Evolutionary conservation across 2,113 vertebrate genomes (phyloP), one percentile per base, ranked within the genome.

Genomic region (Donacobius atricapilla): DNA sequence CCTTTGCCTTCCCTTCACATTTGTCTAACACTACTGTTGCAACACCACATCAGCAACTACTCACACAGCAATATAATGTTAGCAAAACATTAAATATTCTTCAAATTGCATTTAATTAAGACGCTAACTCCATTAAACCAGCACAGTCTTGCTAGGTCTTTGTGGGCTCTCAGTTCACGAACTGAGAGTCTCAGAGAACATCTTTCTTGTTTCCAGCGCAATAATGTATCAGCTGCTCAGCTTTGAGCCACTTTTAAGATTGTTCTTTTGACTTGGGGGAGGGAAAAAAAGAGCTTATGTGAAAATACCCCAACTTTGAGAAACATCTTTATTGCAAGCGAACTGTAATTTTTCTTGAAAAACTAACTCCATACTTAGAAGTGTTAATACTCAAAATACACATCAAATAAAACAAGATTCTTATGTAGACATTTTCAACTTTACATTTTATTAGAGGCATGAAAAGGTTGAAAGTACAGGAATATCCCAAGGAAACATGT

Each of bases 401-500:
- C 24, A 45, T 48, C 25, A 85, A 83, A 84, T 48, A 69, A 83
- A 93, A 45, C 20, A 47, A 39, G 30, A 66, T 87, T 50, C 13
- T 70, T 50, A 54, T 6, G 6, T 13, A 83, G 60, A 61, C 35
- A 54, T 77, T 72, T 30, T 76, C 45, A 82, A 94, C n/a, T 44
- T 64, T 53, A 33, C 35, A 66, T 90, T 57, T 61, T 90, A 88
- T 93, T 60, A 94, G 39, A 94, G 93, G 73, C 31, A 96, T 86
- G 30, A 57, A 97, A 89, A 95, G 10, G 15, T 82, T 64, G 27
- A 84, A 86, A 96, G 80, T 24, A 77, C 11, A 42, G 48, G 24
- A 87, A 66, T 33, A 75, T 39, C 47, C 45, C 27, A 48, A 35
- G 15, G n/a, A 96, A 87, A 53, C 39, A 63, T 5, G 16, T 69